phyloP scores from a whole-genome alignment of 2,888 invertebrate genomes.

The Drosophila phalerata region DNA sequence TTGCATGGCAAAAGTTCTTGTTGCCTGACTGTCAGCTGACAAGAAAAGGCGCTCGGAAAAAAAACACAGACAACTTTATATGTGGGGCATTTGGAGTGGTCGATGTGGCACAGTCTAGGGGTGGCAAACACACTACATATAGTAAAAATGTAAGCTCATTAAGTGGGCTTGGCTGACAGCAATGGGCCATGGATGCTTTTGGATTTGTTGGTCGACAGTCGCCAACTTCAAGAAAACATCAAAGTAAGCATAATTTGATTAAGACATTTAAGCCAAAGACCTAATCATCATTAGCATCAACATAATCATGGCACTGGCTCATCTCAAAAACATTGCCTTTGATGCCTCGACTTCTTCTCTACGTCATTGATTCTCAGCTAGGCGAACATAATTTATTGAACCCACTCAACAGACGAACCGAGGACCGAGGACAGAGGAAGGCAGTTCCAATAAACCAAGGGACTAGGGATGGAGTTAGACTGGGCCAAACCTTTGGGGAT shows the following conservation, averaged over 20 bases:
- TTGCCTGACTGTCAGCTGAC: conserved; percentile 67
- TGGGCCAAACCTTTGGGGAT: conserved; percentile 65
- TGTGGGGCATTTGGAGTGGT: conserved; percentile 49
- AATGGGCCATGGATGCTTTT: conserved; percentile 32
- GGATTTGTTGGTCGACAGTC: conserved; percentile 32
- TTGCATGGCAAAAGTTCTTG: conserved; percentile 68
- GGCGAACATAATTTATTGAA: conserved; percentile 73
- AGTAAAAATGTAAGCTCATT: conserved; percentile 79
- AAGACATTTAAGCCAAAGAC: conserved; percentile 81
- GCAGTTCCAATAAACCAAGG: conserved; percentile 33
- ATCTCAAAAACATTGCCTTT: conserved; percentile 63
- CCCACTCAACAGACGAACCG: conserved; percentile 52
- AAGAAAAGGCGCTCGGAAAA: conserved; percentile 54
- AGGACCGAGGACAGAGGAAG: neutral
- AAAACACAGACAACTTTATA: conserved; percentile 54
- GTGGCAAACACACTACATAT: too few species aligned
- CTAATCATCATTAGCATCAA: conserved; percentile 81
- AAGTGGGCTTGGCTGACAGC: conserved; percentile 65
- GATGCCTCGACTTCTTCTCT: conserved; percentile 56
- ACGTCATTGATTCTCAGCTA: conserved; percentile 68
- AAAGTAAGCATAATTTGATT: conserved; percentile 83
- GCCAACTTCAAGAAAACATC: conserved; percentile 61
- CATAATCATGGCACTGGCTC: conserved; percentile 68
- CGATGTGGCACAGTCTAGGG: conserved; percentile 7
- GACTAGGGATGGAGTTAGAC: conserved; percentile 7